Evolutionary conservation across 2,888 invertebrate species (phyloP), one percentile per base, ranked within the genome.

Genomic region (Panzeria rudis): DNA sequence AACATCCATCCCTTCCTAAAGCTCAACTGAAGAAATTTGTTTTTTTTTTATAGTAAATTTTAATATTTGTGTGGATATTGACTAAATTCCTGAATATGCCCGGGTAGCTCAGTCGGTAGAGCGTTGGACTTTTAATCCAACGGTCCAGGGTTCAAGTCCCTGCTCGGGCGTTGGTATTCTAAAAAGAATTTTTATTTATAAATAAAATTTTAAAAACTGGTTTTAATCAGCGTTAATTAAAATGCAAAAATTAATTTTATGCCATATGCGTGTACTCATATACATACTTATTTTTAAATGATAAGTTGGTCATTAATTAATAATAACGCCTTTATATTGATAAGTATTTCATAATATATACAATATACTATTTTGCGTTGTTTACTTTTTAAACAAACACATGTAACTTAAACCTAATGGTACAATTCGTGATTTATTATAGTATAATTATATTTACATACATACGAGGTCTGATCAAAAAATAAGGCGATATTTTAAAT

Each of bases 121-220:
- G 92, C 92, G 92, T 92, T 92, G 92, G 92, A 92, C 92, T 92
- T 92, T 92, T 92, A 92, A 92, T 92, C 92, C 92, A 92, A 92
- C 92, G 92, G 92, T 92, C 86, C 92, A 91, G 92, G 92, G 92
- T 92, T 92, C 92, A 92, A 92, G 91, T 92, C 92, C 92, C 92
- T 91, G 91, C 90, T 92, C 91, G 92, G 92, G 92, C 92, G 91
- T 9, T 20, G n/a, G n/a, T n/a, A n/a, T n/a, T n/a, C n/a, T n/a
- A n/a, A n/a, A n/a, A n/a, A n/a, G 62, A 80, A 80, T 83, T 86
- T 87, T 79, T 32, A 32, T 5, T 32, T 32, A 32, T 77, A 13
- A 56, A 71, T 41, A 8, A 50, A 20, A 20, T 32, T 68, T 68
- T 35, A 17, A 38, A 38, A 38, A 38, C 11, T 38, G 2, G 3